Evolutionary conservation across 1,140 invertebrate species (phyloP), one percentile per base, ranked within the genome.

Genomic region (Nasonia giraulti): DNA sequence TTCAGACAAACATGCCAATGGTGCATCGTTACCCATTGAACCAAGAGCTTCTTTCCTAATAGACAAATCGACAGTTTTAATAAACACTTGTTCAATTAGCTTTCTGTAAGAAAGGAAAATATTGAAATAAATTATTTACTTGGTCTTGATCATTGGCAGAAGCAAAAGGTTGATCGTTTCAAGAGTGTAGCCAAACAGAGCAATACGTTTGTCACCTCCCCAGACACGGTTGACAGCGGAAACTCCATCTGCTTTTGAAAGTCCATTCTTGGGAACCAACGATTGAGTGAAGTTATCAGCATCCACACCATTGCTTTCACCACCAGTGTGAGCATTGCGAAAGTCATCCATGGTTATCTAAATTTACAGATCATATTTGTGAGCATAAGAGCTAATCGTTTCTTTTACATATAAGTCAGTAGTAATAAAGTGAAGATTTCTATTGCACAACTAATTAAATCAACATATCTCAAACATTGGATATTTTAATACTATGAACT

Each of bases 21-120:
- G 99, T 0, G 98, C 97, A 93, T 99, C 99, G 92, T 99, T 99
- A 71, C 99, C 99, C 99, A 99, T 99, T 6, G 98, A 99, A 47
- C 99, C 99, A 17, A 99, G 93, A 7, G 99, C 98, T 95, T 99
- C 99, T 94, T 99, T 99, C 91, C 98, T 99, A 91, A 62, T 94
- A 87, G 55, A 73, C 27, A 82, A 69, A 40, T 80, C 12, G 7
- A 37, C 1, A 82, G 50, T 37, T 10, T 62, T 31, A 23, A 66
- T 27, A 23, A 2, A 3, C 7, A 73, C 74, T 4, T 33, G 23
- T 69, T 80, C n/a, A 20, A 75, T 80, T 69, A n/a, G 27, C 3
- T 71, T 3, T 71, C 27, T 12, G 23, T 5, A 66, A 66, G 14
- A 71, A 31, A 71, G n/a, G 79, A 89, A 88, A 84, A 33, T 86